These are phyloP conservation scores for Gymnocephalus cernua DNA, from an alignment of 2,113 vertebrate genomes.

Conservation along the genomic window DNA sequence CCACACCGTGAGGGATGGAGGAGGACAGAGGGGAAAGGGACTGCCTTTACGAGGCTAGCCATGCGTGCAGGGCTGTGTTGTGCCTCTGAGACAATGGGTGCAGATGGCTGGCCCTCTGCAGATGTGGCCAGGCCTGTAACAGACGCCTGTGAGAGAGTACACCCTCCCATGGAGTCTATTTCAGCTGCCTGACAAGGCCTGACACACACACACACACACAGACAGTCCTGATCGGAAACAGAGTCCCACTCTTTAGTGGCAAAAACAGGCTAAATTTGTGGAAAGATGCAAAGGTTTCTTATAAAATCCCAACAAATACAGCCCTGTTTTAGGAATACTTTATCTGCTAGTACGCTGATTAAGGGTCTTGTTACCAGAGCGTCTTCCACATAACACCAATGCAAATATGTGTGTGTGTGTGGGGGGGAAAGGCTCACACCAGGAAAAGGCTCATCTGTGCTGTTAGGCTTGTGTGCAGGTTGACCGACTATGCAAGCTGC, in stretches of 20 bases:
- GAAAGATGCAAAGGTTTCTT: not conserved
- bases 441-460: slow-evolving; percentile 52
- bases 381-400: not conserved
- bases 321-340: not conserved
- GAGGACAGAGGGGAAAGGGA: slow-evolving; percentile 63
- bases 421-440: not conserved
- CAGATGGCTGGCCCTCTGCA: slow-evolving; percentile 84
- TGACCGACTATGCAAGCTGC: slow-evolving; percentile 31
- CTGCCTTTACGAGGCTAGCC: slow-evolving; percentile 77
- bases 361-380: not conserved
- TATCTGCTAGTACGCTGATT: not conserved
- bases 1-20: slow-evolving; percentile 50
- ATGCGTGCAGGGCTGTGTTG: slow-evolving; percentile 75
- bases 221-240: slow-evolving; percentile 29
- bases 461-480: slow-evolving; percentile 36
- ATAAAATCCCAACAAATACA: not conserved
- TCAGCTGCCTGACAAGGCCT: slow-evolving; percentile 67
- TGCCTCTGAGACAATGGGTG: slow-evolving; percentile 82
- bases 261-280: not conserved
- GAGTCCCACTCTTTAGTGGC: slow-evolving; percentile 14
- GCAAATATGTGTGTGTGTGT: too few species aligned
- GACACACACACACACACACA: slow-evolving; percentile 40
- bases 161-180: slow-evolving; percentile 73
- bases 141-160: slow-evolving; percentile 76
- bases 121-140: slow-evolving; percentile 82